These are phyloP conservation scores for Rhea pennata DNA, from an alignment of 2,113 vertebrate genomes.

Conservation along the genomic window DNA sequence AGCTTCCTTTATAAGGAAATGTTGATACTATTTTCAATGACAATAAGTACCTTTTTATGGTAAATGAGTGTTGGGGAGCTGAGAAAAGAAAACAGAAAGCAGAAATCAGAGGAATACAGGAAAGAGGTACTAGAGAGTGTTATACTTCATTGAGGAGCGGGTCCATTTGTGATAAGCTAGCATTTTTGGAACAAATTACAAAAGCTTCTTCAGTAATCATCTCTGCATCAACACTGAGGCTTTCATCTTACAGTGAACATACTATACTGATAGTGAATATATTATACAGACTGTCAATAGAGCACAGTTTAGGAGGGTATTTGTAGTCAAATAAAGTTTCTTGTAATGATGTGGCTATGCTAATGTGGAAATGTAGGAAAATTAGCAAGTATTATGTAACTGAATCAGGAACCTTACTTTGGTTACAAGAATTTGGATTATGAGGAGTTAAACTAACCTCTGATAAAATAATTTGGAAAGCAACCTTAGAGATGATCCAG, in stretches of 20 bases:
- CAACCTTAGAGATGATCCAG: neutral
- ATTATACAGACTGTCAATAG: neutral
- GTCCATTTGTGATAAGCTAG: neutral
- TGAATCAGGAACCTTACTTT: neutral
- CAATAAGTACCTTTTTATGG: neutral
- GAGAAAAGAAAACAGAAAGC: neutral
- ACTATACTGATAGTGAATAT: neutral
- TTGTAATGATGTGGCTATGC: neutral
- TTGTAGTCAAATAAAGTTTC: neutral
- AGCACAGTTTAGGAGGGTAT: neutral
- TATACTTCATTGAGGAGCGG: neutral
- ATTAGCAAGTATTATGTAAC: neutral
- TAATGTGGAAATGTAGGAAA: neutral
- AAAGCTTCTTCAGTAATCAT: neutral
- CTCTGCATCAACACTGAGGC: fast-evolving
- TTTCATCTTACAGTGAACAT: neutral
- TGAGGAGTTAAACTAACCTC: neutral
- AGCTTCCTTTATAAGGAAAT: neutral
- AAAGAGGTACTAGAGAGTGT: neutral
- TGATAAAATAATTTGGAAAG: neutral
- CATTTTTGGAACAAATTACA: neutral
- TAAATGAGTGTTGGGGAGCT: neutral
- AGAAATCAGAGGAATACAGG: neutral
- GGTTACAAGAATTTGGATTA: neutral
- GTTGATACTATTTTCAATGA: neutral